Evolutionary conservation across 64 coral and sea anemone species (phyloP).

Genomic region (Dendronephthya gigantea): DNA sequence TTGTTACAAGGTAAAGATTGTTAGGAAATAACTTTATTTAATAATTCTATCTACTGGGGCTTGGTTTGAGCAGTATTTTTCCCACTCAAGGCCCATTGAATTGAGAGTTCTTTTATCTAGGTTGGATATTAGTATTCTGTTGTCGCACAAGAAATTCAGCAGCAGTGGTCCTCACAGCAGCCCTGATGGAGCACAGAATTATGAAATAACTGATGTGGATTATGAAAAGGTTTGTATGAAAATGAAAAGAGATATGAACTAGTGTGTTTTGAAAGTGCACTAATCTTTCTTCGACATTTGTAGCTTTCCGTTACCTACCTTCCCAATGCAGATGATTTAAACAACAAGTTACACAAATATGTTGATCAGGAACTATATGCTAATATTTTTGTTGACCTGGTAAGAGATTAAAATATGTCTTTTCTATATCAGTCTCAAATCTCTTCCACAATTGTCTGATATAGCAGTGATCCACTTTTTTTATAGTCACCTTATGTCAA

Average conservation of each 20-base stretch:
- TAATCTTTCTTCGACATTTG: not conserved
- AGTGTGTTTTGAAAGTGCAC: not conserved
- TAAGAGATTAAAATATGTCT: no score
- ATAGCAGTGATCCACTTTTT: no score
- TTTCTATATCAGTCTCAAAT: no score
- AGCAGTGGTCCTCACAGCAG: not conserved
- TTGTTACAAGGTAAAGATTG: conserved; percentile 69
- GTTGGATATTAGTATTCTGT: conserved; percentile 3
- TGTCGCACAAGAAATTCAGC: not conserved
- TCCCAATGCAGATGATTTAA: conserved; percentile 54
- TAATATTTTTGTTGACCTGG: conserved; percentile 70
- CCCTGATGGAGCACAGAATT: not conserved
- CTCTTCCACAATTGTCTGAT: no score
- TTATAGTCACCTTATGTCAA: conserved; percentile 88
- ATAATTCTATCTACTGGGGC: not conserved
- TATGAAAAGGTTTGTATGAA: not conserved
- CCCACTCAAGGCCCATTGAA: not conserved
- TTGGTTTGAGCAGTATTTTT: not conserved
- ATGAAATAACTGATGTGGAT: not conserved
- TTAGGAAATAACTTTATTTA: not conserved
- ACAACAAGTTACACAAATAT: conserved; percentile 51
- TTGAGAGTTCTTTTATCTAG: not conserved
- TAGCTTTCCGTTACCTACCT: conserved; percentile 30
- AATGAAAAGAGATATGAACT: no score
- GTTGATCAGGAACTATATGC: conserved; percentile 58